These are phyloP conservation scores for Oscheius sp. DNA, from an alignment of 2,888 invertebrate species.

Conservation along the genomic window DNA sequence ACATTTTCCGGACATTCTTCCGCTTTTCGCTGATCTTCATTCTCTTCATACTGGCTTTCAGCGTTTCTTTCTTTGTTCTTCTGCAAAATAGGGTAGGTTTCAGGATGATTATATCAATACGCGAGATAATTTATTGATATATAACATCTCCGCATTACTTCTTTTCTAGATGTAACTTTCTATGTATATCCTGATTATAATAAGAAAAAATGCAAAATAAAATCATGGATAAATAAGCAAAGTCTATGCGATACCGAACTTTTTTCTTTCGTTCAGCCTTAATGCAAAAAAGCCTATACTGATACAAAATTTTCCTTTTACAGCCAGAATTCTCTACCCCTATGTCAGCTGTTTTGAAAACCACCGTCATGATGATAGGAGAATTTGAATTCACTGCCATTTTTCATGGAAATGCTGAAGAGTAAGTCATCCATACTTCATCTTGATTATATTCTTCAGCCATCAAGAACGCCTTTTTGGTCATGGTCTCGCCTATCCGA, in stretches of 20 bases:
- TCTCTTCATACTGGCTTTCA: slow-evolving; percentile 66
- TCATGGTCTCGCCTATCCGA: slow-evolving; percentile 69
- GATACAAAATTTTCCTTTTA: not conserved
- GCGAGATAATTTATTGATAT: too few relatives aligned
- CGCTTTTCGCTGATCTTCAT: slow-evolving; percentile 71
- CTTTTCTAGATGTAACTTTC: too few relatives aligned
- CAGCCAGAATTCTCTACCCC: slow-evolving; percentile 66
- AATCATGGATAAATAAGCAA: too few relatives aligned
- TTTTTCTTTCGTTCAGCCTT: not conserved
- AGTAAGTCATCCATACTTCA: not conserved
- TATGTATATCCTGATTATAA: too few relatives aligned
- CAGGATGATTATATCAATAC: not conserved
- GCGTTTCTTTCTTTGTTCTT: slow-evolving; percentile 60
- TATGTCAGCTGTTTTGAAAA: slow-evolving; percentile 69
- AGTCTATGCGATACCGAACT: not conserved
- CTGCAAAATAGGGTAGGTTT: slow-evolving; percentile 61
- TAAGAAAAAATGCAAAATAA: too few relatives aligned
- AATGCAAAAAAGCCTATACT: not conserved
- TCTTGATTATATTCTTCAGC: not conserved
- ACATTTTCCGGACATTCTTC: slow-evolving; percentile 71
- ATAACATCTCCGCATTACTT: too few relatives aligned
- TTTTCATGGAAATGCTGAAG: slow-evolving; percentile 64
- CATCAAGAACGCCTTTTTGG: slow-evolving; percentile 46
- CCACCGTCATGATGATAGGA: slow-evolving; percentile 72
- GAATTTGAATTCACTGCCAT: slow-evolving; percentile 71